A percentile compares a stretch with the other conserved stretches of the same genome.
Conservation (phyloP, 2,888 invertebrate species). For the Agonum fuliginosum region DNA sequence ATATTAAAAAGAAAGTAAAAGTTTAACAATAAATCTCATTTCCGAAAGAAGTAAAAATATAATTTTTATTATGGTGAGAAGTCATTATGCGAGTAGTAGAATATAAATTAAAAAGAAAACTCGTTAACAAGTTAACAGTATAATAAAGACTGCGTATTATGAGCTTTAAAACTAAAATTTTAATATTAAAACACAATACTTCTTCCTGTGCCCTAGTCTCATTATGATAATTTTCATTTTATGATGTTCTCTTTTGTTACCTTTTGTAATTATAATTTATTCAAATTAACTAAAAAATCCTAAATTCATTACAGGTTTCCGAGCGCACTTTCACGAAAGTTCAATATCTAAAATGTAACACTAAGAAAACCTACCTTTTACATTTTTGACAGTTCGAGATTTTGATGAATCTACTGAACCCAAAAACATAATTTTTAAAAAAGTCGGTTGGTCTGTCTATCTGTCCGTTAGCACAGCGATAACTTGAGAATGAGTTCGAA, state of each 20-base stretch:
- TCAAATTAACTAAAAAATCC: too few species aligned
- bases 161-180: constrained; percentile 40
- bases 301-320: background rate
- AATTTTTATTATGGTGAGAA: constrained; percentile 35
- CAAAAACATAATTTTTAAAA: too few species aligned
- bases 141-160: constrained; percentile 40
- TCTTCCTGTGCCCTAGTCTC: constrained; percentile 9
- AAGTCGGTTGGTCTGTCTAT: too few species aligned
- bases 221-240: constrained; percentile 5
- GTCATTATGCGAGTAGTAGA: background rate
- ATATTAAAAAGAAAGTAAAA: constrained; percentile 35
- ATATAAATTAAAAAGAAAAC: constrained; percentile 35
- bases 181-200: constrained; percentile 24
- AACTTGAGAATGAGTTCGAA: too few species aligned
- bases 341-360: background rate
- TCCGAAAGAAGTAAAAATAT: constrained; percentile 23
- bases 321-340: background rate
- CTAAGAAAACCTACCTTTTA: too few species aligned
- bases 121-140: constrained; percentile 25
- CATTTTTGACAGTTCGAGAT: too few species aligned
- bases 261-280: background rate
- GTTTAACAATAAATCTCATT: constrained; percentile 40
- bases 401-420: too few species aligned
- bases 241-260: constrained; percentile 8
- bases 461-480: too few species aligned